Evolutionary conservation across 2,888 invertebrate species (phyloP).

Genomic region (Drosophila antonietae): DNA sequence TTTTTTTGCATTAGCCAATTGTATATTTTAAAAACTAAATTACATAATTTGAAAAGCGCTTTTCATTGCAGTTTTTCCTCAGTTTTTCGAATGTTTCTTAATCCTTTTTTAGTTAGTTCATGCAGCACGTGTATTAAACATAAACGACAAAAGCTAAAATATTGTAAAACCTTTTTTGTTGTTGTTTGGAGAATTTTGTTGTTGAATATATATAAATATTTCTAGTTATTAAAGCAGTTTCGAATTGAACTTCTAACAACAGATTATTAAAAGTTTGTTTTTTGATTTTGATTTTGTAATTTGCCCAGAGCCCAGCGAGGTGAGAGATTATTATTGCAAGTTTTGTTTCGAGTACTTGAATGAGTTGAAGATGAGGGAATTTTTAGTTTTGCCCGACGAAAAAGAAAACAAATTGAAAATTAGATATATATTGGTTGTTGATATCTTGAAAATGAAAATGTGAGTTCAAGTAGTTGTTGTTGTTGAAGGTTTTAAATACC

Average conservation of each 20-base stretch:
- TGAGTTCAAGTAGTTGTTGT: constrained; percentile 32
- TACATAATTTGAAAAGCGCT: constrained; percentile 39
- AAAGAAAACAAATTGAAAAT: constrained; percentile 45
- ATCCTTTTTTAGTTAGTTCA: constrained; percentile 45
- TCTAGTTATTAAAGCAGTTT: constrained; percentile 19
- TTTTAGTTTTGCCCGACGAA: constrained; percentile 14
- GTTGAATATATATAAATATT: constrained; percentile 11
- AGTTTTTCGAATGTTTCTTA: not conserved
- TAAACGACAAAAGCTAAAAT: constrained; percentile 40
- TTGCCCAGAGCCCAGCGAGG: constrained; percentile 41
- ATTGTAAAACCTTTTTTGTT: constrained; percentile 23
- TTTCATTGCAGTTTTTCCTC: constrained; percentile 45
- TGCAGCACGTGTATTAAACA: constrained; percentile 58
- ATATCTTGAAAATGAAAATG: constrained; percentile 17
- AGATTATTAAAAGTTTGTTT: constrained; percentile 5
- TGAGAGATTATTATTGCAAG: constrained; percentile 38
- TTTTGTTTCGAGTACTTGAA: constrained; percentile 17
- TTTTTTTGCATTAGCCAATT: constrained; percentile 17
- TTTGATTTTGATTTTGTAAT: not conserved
- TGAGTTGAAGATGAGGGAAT: constrained; percentile 39
- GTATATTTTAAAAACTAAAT: constrained; percentile 17
- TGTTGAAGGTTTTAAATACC: constrained; percentile 83
- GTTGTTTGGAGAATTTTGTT: not conserved
- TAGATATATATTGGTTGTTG: constrained; percentile 9
- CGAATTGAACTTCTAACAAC: constrained; percentile 35